phyloP scores from a whole-genome alignment of 2,888 invertebrate genomes.

The Lasioglossum figueresi region DNA sequence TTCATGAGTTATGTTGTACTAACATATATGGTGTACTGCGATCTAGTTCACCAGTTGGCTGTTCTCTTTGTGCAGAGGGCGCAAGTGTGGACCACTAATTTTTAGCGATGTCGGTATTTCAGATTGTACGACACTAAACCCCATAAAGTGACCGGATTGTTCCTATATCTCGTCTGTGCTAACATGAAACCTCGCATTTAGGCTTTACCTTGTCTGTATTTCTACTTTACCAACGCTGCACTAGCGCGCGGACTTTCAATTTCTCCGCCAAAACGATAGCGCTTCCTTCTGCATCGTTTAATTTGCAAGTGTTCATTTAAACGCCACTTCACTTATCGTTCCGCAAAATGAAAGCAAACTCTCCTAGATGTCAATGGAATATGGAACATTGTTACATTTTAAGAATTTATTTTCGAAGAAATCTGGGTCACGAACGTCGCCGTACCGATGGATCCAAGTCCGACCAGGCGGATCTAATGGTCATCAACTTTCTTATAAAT shows the following conservation, averaged over 20 bases:
- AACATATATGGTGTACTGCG: too few species aligned
- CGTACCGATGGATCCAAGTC: conserved; percentile 55
- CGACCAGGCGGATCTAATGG: conserved; percentile 75
- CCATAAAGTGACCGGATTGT: background rate
- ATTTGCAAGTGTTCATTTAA: background rate
- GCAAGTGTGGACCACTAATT: background rate
- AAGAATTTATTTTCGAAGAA: conserved; percentile 30
- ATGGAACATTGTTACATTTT: conserved; percentile 21
- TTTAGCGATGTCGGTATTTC: conserved; percentile 1
- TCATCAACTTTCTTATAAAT: conserved; percentile 75
- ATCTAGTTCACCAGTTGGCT: background rate
- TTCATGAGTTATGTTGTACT: too few species aligned
- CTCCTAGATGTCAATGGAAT: background rate
- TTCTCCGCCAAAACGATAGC: background rate
- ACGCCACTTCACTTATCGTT: background rate
- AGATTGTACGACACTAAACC: background rate
- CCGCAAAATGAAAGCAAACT: conserved; percentile 26
- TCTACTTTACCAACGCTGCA: conserved; percentile 34
- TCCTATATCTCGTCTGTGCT: too few species aligned
- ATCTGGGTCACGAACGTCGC: conserved; percentile 65
- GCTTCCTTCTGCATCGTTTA: background rate
- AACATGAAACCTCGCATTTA: background rate
- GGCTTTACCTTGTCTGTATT: background rate
- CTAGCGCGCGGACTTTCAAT: conserved; percentile 29
- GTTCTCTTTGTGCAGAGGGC: background rate